Conservation (phyloP, 2,113 vertebrate genomes). For the Notothenia coriiceps region DNA sequence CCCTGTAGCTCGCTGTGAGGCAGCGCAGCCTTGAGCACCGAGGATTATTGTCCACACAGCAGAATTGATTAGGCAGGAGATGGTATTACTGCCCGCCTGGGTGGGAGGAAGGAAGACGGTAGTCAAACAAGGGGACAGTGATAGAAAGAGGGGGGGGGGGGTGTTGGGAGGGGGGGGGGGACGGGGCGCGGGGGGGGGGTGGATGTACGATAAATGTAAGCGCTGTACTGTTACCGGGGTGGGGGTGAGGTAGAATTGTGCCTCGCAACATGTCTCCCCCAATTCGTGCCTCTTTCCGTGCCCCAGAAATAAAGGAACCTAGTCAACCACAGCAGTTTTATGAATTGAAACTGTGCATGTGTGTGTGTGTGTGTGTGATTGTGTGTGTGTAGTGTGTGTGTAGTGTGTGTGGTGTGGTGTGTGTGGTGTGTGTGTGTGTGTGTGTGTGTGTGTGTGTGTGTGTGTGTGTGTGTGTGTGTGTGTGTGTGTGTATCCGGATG, state of each 20-base stretch:
- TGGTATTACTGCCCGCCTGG: slow-evolving; percentile 70
- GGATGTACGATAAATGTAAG: slow-evolving; percentile 48
- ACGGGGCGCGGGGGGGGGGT: background rate
- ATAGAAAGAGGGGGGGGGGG: slow-evolving; percentile 28
- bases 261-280: slow-evolving; percentile 67
- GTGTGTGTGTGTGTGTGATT: too few relatives aligned
- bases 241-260: slow-evolving; percentile 25
- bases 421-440: too few relatives aligned
- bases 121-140: slow-evolving; percentile 60
- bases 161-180: slow-evolving; percentile 6
- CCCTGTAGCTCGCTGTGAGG: slow-evolving; percentile 55
- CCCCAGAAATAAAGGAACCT: slow-evolving; percentile 66
- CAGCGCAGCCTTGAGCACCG: slow-evolving; percentile 62
- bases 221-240: slow-evolving; percentile 38
- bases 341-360: slow-evolving; percentile 52
- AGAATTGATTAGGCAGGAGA: slow-evolving; percentile 78
- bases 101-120: slow-evolving; percentile 68
- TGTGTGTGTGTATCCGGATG: too few relatives aligned
- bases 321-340: slow-evolving; percentile 57
- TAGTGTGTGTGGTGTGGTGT: too few relatives aligned
- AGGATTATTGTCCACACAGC: slow-evolving; percentile 76
- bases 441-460: too few relatives aligned
- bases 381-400: too few relatives aligned
- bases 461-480: too few relatives aligned
- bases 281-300: slow-evolving; percentile 61